Conservation (phyloP, 1,140 invertebrate species). For the Scaptomyza graminum region DNA sequence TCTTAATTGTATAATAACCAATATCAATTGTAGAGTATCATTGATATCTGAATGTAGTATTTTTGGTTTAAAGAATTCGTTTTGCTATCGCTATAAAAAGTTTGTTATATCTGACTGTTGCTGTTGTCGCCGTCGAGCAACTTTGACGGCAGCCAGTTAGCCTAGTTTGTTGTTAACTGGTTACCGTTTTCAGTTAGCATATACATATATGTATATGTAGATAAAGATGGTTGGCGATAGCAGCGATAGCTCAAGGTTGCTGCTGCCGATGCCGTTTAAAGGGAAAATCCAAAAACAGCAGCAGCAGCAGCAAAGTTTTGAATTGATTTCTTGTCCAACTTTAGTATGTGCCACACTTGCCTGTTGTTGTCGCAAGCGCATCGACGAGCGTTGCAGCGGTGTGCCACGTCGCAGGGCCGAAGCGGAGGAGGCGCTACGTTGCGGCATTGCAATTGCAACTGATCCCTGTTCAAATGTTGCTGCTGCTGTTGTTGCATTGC, state of each 20-base stretch:
- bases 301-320: neutral
- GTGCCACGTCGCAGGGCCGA: slow-evolving; percentile 62
- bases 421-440: slow-evolving; percentile 57
- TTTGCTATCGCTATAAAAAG: slow-evolving; percentile 12
- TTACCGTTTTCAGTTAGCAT: slow-evolving; percentile 54
- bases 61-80: neutral
- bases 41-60: too few species aligned
- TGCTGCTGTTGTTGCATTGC: slow-evolving; percentile 45
- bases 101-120: slow-evolving; percentile 9
- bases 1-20: too few species aligned
- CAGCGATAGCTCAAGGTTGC: slow-evolving; percentile 49
- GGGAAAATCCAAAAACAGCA: neutral
- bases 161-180: slow-evolving; percentile 66
- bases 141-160: slow-evolving; percentile 61
- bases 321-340: neutral
- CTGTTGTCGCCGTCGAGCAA: slow-evolving; percentile 13
- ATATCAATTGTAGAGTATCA: neutral
- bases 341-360: slow-evolving; percentile 58
- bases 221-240: slow-evolving; percentile 62
- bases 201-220: slow-evolving; percentile 38
- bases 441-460: slow-evolving; percentile 34
- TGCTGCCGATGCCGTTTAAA: slow-evolving; percentile 20
- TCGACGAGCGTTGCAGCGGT: slow-evolving; percentile 71
- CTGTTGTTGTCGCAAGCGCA: slow-evolving; percentile 82
- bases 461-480: slow-evolving; percentile 22